Evolutionary conservation across 1,140 invertebrate genomes (phyloP).

Genomic region (Thalassaphorura encarpata): DNA sequence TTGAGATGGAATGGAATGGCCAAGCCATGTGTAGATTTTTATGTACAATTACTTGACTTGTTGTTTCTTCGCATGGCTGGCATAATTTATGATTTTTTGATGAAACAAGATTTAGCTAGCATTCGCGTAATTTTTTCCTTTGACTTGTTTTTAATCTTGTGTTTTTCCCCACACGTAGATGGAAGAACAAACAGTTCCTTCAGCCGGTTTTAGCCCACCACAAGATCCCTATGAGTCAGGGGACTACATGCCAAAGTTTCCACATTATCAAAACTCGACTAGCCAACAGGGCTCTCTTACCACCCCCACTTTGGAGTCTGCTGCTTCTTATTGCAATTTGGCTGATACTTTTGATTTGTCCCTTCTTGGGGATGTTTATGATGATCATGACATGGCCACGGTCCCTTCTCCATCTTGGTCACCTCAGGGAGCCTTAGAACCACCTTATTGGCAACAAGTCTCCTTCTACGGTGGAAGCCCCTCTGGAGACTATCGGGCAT

Average conservation of each 20-base stretch:
- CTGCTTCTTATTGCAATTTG: slow-evolving; percentile 16
- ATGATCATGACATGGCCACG: slow-evolving; percentile 27
- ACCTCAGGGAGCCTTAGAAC: slow-evolving; percentile 5
- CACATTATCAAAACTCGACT: slow-evolving; percentile 45
- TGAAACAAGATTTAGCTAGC: not conserved
- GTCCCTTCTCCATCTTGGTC: slow-evolving; percentile 27
- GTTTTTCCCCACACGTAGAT: too few species aligned
- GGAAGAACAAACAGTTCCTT: slow-evolving; percentile 56
- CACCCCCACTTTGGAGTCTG: not conserved
- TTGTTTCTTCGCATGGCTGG: too few species aligned
- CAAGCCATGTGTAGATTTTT: too few species aligned
- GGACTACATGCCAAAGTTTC: slow-evolving; percentile 6
- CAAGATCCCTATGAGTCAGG: slow-evolving; percentile 35
- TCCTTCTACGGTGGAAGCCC: slow-evolving; percentile 40
- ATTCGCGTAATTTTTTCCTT: slow-evolving; percentile 5
- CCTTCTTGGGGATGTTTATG: slow-evolving; percentile 42
- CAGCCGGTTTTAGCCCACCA: slow-evolving; percentile 55
- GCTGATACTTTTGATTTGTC: slow-evolving; percentile 62
- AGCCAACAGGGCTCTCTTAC: not conserved
- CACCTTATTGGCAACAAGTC: slow-evolving; percentile 22
- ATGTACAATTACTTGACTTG: too few species aligned
- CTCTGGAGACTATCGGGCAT: slow-evolving; percentile 43
- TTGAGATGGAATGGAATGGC: too few species aligned
- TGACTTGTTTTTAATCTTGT: too few species aligned
- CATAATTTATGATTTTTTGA: not conserved